These are phyloP conservation scores for Apogon talboti DNA, from an alignment of 2,797 vertebrate genomes.

Conservation along the genomic window DNA sequence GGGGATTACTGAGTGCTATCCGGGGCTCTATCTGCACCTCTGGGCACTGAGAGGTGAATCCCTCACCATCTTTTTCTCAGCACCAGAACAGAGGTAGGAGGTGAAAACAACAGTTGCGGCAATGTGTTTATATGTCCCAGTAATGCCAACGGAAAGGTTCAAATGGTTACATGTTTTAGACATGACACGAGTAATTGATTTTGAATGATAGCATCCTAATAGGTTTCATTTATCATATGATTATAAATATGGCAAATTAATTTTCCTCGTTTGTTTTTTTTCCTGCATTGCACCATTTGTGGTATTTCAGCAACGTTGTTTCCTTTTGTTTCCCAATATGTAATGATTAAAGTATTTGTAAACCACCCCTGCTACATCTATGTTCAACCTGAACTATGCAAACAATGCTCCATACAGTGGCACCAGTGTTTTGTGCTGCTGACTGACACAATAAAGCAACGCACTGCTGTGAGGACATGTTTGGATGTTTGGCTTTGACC, in stretches of 20 bases:
- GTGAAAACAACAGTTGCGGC: slow-evolving; percentile 46
- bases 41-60: slow-evolving; percentile 79
- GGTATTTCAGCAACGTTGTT: slow-evolving; percentile 22
- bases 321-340: slow-evolving; percentile 23
- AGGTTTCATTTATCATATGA: slow-evolving; percentile 11
- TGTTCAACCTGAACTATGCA: slow-evolving; percentile 57
- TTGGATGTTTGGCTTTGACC: slow-evolving; percentile 62
- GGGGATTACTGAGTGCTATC: slow-evolving; percentile 83
- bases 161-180: slow-evolving; percentile 35
- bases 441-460: slow-evolving; percentile 61
- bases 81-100: slow-evolving; percentile 51
- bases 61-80: slow-evolving; percentile 74
- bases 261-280: not conserved
- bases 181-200: slow-evolving; percentile 4
- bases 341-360: slow-evolving; percentile 23
- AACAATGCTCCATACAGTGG: slow-evolving; percentile 47
- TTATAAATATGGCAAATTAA: not conserved
- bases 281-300: slow-evolving; percentile 25
- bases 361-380: slow-evolving; percentile 24
- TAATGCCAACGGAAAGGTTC: slow-evolving; percentile 37
- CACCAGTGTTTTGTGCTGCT: slow-evolving; percentile 42
- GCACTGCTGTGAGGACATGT: slow-evolving; percentile 55
- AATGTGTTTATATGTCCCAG: slow-evolving; percentile 57
- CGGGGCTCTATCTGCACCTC: slow-evolving; percentile 83
- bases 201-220: slow-evolving; percentile 12